These are phyloP conservation scores for Cheilosia vulpina DNA, from an alignment of 2,888 invertebrate genomes.

Conservation along the genomic window DNA sequence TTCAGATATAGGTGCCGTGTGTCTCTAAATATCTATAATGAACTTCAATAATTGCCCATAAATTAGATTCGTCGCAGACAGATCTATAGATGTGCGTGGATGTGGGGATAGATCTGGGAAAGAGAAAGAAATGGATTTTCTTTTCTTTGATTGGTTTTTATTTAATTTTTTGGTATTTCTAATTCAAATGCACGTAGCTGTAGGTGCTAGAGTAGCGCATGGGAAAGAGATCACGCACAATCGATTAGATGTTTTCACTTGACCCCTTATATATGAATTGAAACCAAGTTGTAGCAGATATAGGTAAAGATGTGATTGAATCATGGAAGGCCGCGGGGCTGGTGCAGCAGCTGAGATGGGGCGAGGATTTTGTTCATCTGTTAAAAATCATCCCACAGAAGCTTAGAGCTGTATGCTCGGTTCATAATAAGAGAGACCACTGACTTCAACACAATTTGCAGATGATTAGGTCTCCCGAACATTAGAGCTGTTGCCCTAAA, in stretches of 20 bases:
- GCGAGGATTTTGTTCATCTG: too few relatives aligned
- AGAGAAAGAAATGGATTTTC: slow-evolving; percentile 41
- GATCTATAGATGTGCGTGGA: slow-evolving; percentile 72
- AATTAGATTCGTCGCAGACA: slow-evolving; percentile 76
- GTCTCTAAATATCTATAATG: slow-evolving; percentile 76
- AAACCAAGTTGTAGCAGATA: too few relatives aligned
- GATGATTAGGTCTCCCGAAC: too few relatives aligned
- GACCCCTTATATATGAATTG: background rate
- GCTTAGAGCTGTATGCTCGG: too few relatives aligned
- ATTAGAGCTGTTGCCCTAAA: too few relatives aligned
- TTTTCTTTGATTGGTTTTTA: slow-evolving; percentile 29
- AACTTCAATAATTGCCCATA: slow-evolving; percentile 76
- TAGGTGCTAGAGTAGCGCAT: slow-evolving; percentile 25
- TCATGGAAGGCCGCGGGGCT: too few relatives aligned
- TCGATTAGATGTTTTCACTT: background rate
- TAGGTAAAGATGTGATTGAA: too few relatives aligned
- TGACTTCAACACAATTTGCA: too few relatives aligned
- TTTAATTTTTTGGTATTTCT: slow-evolving; percentile 31
- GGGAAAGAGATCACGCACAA: slow-evolving; percentile 13
- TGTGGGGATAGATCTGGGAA: slow-evolving; percentile 67
- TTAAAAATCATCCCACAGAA: too few relatives aligned
- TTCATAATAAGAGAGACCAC: too few relatives aligned
- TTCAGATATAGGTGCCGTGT: slow-evolving; percentile 68
- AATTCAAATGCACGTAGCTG: slow-evolving; percentile 40
- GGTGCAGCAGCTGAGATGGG: too few relatives aligned